Evolutionary conservation across 2,113 vertebrate species (phyloP), one percentile per base, ranked within the genome.

Genomic region (Odontesthes bonariensis): DNA sequence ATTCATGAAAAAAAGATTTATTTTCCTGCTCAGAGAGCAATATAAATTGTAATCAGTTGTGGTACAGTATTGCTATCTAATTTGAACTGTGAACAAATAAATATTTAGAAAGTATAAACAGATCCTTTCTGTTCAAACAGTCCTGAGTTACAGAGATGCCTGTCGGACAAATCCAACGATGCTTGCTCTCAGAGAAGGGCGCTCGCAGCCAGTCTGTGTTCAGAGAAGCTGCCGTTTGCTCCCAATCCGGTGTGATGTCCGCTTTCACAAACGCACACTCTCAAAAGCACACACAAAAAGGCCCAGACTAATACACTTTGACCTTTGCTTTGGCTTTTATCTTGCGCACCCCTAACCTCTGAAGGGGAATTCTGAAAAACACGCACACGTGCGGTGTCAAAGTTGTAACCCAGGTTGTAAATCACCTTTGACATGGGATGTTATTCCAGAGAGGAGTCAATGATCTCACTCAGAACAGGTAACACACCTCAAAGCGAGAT

Each of bases 251-350:
- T 61, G 83, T 56, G 64, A 91, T 47, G 44, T 80, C 63, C 23
- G 2, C 74, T 58, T 52, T 65, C 46, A 53, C 53, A 20, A 20
- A n/a, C 16, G 13, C 23, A 57, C 51, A 59, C 51, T 23, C 32
- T 56, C 63, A 69, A 69, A 73, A 31, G 57, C 62, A 27, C 58
- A 67, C 33, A 76, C 23, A 49, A 42, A 3, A 35, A 40, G 51
- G 9, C 40, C 66, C 46, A 64, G 11, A 56, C 58, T 42, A 74
- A 77, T 42, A 38, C 54, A 46, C 67, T 57, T 33, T 49, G 66
- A 84, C 79, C 68, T 82, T 60, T 38, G 11, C 40, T 31, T 62
- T 38, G 51, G 31, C 79, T 83, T 87, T 81, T 56, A 83, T 81
- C 75, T 64, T 8, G 12, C 62, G 81, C 47, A 72, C 65, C 69